Evolutionary conservation across 2,113 vertebrate genomes (phyloP).

Genomic region (Epinephelus fuscoguttatus): DNA sequence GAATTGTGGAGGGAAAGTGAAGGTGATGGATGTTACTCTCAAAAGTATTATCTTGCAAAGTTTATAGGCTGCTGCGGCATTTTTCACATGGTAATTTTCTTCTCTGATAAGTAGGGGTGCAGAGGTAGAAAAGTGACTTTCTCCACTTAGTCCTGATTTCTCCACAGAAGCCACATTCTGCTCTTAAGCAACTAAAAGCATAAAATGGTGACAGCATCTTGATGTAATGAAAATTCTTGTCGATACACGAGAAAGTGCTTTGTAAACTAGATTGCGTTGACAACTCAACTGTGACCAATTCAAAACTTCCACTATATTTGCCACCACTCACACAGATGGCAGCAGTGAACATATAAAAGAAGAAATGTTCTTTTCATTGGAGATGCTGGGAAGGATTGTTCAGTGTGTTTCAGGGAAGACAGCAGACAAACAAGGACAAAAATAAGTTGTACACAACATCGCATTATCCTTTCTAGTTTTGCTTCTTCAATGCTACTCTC

Average conservation of each 20-base stretch:
- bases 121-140: slow-evolving; percentile 54
- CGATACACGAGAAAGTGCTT: slow-evolving; percentile 51
- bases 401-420: not conserved
- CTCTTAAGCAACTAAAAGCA: slow-evolving; percentile 57
- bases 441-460: not conserved
- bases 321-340: slow-evolving; percentile 22
- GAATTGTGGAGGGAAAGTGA: slow-evolving; percentile 19
- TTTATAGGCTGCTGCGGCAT: slow-evolving; percentile 40
- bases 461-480: not conserved
- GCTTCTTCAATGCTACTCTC: not conserved
- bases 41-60: slow-evolving; percentile 62
- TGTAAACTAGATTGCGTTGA: slow-evolving; percentile 53
- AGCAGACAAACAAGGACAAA: not conserved
- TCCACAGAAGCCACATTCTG: slow-evolving; percentile 28
- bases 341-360: slow-evolving; percentile 17
- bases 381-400: not conserved
- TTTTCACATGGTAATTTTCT: slow-evolving; percentile 63
- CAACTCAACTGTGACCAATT: slow-evolving; percentile 54
- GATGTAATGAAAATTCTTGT: slow-evolving; percentile 58
- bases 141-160: slow-evolving; percentile 41
- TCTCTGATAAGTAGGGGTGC: slow-evolving; percentile 47
- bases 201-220: slow-evolving; percentile 44
- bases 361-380: slow-evolving; percentile 6
- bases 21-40: slow-evolving; percentile 62
- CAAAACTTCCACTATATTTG: slow-evolving; percentile 33